phyloP scores from a whole-genome alignment of 2,888 invertebrate genomes.

The Drosophila paucipuncta region DNA sequence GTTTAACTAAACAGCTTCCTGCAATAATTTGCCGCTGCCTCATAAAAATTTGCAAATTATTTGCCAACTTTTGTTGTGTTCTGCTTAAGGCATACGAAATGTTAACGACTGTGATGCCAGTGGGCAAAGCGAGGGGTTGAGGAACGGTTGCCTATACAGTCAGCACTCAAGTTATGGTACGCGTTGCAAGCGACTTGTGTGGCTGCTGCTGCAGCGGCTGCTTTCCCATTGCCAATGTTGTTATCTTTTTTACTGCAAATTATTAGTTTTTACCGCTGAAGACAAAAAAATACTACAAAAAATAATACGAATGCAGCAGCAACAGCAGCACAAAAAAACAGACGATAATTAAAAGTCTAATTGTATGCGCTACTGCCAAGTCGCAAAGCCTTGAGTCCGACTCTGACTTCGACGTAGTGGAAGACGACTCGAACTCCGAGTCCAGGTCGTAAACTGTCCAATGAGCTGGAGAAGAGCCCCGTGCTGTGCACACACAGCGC shows the following conservation, averaged over 20 bases:
- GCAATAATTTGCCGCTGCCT: constrained; percentile 59
- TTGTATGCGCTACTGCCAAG: constrained; percentile 73
- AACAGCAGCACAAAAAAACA: constrained; percentile 35
- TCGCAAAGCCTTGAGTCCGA: constrained; percentile 19
- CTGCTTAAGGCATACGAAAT: constrained; percentile 59
- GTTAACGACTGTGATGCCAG: constrained; percentile 30
- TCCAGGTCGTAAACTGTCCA: constrained; percentile 63
- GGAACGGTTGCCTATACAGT: background rate
- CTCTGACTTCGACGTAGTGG: constrained; percentile 3
- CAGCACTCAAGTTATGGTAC: constrained; percentile 55
- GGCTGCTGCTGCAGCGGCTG: constrained; percentile 40
- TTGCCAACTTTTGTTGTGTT: constrained; percentile 71
- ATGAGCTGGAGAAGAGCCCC: constrained; percentile 32
- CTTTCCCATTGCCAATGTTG: constrained; percentile 68
- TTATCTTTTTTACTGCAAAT: constrained; percentile 80
- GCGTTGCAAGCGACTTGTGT: constrained; percentile 65
- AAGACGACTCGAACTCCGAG: constrained; percentile 4
- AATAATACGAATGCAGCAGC: constrained; percentile 3
- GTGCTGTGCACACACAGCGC: constrained; percentile 39
- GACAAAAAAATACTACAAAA: constrained; percentile 47
- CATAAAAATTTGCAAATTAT: constrained; percentile 77
- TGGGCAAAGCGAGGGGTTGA: background rate
- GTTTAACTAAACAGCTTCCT: constrained; percentile 67
- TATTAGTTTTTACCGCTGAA: constrained; percentile 77
- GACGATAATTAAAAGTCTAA: constrained; percentile 76